These are phyloP conservation scores for Diarsia dahlii DNA, from an alignment of 2,888 invertebrate genomes.

Conservation along the genomic window DNA sequence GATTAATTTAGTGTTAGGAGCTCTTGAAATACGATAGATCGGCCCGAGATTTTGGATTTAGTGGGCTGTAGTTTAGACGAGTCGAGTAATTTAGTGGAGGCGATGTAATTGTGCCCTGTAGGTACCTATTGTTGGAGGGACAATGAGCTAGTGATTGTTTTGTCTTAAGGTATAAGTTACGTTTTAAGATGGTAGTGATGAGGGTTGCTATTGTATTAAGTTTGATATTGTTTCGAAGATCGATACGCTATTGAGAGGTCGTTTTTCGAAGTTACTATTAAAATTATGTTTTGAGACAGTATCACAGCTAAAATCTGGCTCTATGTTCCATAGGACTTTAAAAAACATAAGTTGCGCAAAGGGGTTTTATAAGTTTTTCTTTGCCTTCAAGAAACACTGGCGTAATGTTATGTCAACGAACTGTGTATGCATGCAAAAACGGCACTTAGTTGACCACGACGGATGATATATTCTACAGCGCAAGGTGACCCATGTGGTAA, in stretches of 20 bases:
- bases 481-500: background rate
- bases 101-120: slow-evolving; percentile 34
- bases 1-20: slow-evolving; percentile 68
- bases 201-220: slow-evolving; percentile 54
- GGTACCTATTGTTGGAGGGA: slow-evolving; percentile 40
- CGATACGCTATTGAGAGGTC: slow-evolving; percentile 19
- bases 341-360: background rate
- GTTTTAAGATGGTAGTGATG: slow-evolving; percentile 58
- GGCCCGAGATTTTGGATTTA: slow-evolving; percentile 46
- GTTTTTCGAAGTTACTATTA: background rate
- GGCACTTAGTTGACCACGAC: background rate
- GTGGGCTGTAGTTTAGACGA: slow-evolving; percentile 19
- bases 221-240: slow-evolving; percentile 28
- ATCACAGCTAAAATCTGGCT: background rate
- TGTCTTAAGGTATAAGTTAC: slow-evolving; percentile 49
- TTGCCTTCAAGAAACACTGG: background rate
- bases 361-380: background rate
- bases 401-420: background rate
- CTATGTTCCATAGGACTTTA: background rate
- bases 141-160: slow-evolving; percentile 57
- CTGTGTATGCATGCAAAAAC: background rate
- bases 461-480: background rate
- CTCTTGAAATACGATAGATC: slow-evolving; percentile 51
- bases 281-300: background rate
- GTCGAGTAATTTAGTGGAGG: slow-evolving; percentile 47